A percentile compares a stretch with the other conserved stretches of the same genome.
Evolutionary conservation across 2,797 vertebrate genomes (phyloP).

Genomic region (Lophius americanus): DNA sequence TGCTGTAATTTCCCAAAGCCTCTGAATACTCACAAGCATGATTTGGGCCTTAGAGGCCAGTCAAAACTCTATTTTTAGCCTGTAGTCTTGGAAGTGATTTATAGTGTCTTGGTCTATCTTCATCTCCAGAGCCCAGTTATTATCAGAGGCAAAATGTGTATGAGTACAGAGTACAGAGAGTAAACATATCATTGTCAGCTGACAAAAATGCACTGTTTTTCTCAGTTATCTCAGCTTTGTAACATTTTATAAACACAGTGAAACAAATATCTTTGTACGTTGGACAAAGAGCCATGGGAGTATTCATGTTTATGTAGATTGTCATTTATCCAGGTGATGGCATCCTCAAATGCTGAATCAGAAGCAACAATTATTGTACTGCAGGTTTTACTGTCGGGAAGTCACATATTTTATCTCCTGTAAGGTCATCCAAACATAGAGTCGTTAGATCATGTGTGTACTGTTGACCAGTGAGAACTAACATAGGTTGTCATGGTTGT

Average conservation of each 20-base stretch:
- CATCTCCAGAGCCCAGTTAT: constrained; percentile 19
- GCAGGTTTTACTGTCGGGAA: no score
- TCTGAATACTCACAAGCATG: constrained; percentile 58
- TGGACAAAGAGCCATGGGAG: constrained; percentile 12
- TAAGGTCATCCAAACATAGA: no score
- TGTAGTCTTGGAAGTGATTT: constrained; percentile 39
- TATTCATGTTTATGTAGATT: background rate
- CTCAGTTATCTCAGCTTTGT: constrained; percentile 5
- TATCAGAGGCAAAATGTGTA: constrained; percentile 20
- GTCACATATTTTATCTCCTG: no score
- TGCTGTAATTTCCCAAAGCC: constrained; percentile 29
- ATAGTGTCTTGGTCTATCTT: constrained; percentile 15
- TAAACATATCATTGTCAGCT: constrained; percentile 6
- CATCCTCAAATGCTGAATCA: no score
- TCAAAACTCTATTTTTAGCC: constrained; percentile 42
- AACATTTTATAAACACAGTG: background rate
- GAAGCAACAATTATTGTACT: no score
- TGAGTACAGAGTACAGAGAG: background rate
- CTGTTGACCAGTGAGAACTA: no score
- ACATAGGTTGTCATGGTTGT: no score
- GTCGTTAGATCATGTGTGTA: no score
- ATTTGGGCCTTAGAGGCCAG: constrained; percentile 20
- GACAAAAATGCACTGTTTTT: constrained; percentile 1
- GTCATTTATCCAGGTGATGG: no score
- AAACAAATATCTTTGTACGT: background rate